Evolutionary conservation across 2,797 vertebrate genomes (phyloP).

Genomic region (Xiphophorus birchmanni): DNA sequence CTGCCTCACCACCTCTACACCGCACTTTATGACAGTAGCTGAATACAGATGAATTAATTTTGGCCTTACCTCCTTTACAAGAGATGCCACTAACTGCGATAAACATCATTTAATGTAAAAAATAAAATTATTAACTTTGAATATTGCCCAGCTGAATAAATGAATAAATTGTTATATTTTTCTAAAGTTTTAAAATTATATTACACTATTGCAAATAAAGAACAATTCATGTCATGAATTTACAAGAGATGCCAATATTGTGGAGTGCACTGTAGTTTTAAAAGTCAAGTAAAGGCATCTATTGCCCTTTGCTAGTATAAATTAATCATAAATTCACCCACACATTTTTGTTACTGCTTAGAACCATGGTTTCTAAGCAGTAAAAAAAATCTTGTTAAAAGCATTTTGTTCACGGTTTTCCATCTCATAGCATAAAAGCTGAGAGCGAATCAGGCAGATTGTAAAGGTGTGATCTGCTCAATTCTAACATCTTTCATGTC

Average conservation of each 20-base stretch:
- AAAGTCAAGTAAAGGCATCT: background rate
- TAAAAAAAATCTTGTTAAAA: background rate
- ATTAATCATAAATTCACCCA: conserved; percentile 5
- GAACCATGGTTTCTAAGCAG: background rate
- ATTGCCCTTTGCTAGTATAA: background rate
- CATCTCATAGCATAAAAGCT: background rate
- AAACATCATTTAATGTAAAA: background rate
- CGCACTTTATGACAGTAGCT: background rate
- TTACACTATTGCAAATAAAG: background rate
- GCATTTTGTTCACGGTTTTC: background rate
- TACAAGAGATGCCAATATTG: background rate
- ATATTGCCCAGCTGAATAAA: background rate
- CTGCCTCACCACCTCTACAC: too few relatives aligned
- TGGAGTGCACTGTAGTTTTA: background rate
- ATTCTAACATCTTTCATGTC: background rate
- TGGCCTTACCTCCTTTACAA: background rate
- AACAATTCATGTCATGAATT: background rate
- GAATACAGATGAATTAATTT: background rate
- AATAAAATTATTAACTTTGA: background rate
- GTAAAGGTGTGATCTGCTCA: background rate
- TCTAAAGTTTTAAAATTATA: background rate
- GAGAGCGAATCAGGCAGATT: background rate
- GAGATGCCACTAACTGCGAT: background rate
- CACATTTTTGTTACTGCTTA: background rate
- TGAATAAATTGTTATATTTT: background rate